Base-by-base conservation (phyloP, 2,113 vertebrate genomes). In the Sebastes schlegelii region DNA sequence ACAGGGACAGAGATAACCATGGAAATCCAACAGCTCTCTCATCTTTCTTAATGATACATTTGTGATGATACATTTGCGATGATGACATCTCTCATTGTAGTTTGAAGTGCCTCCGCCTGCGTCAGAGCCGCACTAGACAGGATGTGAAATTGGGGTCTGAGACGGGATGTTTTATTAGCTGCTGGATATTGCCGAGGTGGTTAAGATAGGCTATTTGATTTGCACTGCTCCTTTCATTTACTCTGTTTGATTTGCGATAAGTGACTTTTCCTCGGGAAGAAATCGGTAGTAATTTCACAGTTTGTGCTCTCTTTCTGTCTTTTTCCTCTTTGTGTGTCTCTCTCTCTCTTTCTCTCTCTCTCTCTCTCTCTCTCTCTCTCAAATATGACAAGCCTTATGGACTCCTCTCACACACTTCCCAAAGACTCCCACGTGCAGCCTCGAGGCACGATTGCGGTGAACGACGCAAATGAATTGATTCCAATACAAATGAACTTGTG, bases 391-490 rank as follows among this genome's bases (percentile, higher is more conserved):
- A 54, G 60, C 49, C 26, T 75, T 21, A 69, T 60, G 60, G 57
- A 51, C 68, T 52, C n/a, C 70, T 45, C 65, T 89, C 65, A 34
- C 64, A 52, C 76, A 76, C 82, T 51, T 61, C 54, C 74, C 61
- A 45, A 52, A 3, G 52, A 76, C 54, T 82, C 74, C 71, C 58
- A 51, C 65, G 19, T 42, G 52, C 75, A 63, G 69, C 84, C 89
- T 86, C 4, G 6, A 82, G 83, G 61, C 77, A 55, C 54, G 77
- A 88, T 81, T 84, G 82, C 34, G 5, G 66, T 21, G 17, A 88
- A 75, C n/a, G 66, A 77, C 52, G 61, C 86, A 91, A 90, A 93
- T 90, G 65, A 92, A 92, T 88, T 89, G 87, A 93, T 93, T 90
- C 82, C 82, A 85, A 72, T 86, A 87, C 84, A 91, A 91, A 90